These are phyloP conservation scores for Atherix ibis DNA, from an alignment of 2,888 invertebrate genomes.

Conservation along the genomic window DNA sequence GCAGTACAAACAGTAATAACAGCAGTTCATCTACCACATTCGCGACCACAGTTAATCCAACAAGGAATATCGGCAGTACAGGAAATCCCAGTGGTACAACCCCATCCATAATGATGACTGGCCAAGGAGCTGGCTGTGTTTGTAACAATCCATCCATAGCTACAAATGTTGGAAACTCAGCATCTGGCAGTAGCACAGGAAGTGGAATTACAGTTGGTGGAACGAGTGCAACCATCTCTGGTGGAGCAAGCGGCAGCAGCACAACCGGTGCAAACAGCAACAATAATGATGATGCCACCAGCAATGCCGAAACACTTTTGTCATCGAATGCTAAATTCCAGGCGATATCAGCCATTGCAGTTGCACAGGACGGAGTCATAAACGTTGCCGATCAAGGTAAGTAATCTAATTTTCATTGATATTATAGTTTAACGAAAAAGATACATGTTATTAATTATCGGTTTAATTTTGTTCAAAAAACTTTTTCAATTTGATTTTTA, in stretches of 20 bases:
- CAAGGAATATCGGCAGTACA: slow-evolving; percentile 18
- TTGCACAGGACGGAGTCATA: slow-evolving; percentile 89
- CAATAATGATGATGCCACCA: slow-evolving; percentile 36
- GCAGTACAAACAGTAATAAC: slow-evolving; percentile 23
- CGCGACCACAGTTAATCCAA: slow-evolving; percentile 19
- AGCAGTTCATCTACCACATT: slow-evolving; percentile 19
- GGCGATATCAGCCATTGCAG: slow-evolving; percentile 75
- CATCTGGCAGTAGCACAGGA: slow-evolving; percentile 3
- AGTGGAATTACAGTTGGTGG: slow-evolving; percentile 13
- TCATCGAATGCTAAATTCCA: slow-evolving; percentile 85
- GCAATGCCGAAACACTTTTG: slow-evolving; percentile 67
- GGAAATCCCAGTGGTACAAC: slow-evolving; percentile 18
- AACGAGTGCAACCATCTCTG: slow-evolving; percentile 16
- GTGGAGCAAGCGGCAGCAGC: slow-evolving; percentile 2
- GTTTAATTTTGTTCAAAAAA: background rate
- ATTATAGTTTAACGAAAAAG: no score
- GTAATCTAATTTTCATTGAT: slow-evolving; percentile 12
- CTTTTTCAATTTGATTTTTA: background rate
- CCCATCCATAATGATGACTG: slow-evolving; percentile 15
- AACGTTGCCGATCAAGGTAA: slow-evolving; percentile 89
- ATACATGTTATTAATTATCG: no score
- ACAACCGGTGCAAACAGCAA: slow-evolving; percentile 2
- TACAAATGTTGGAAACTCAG: slow-evolving; percentile 16
- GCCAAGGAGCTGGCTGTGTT: slow-evolving; percentile 22
- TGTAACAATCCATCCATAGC: slow-evolving; percentile 13